These are phyloP conservation scores for Euschistus heros DNA, from an alignment of 1,140 invertebrate genomes.

Conservation along the genomic window DNA sequence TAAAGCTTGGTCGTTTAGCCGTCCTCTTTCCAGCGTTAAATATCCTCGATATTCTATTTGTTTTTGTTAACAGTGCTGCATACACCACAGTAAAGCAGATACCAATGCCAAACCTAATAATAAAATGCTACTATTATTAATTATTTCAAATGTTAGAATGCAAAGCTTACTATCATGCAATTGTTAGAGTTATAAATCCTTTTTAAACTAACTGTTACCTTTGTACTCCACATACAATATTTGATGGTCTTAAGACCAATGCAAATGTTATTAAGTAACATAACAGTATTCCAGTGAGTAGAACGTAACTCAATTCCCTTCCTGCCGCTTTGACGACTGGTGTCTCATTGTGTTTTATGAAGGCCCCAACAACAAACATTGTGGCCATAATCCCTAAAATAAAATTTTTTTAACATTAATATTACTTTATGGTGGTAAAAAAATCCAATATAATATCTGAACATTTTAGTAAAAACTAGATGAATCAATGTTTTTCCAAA, in stretches of 20 bases:
- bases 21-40: constrained; percentile 81
- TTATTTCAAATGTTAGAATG: too few species aligned
- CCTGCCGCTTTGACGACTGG: constrained; percentile 84
- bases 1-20: constrained; percentile 81
- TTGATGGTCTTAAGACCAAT: constrained; percentile 62
- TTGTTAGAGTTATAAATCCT: too few species aligned
- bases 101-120: constrained; percentile 63
- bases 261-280: constrained; percentile 83
- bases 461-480: too few species aligned
- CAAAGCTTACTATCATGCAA: too few species aligned
- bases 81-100: constrained; percentile 88
- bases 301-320: constrained; percentile 75
- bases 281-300: constrained; percentile 76
- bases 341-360: constrained; percentile 67
- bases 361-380: constrained; percentile 50
- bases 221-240: constrained; percentile 66
- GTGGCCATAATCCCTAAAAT: constrained; percentile 56
- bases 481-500: too few species aligned
- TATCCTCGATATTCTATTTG: constrained; percentile 83
- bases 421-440: too few species aligned
- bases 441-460: too few species aligned
- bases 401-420: neutral
- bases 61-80: constrained; percentile 81
- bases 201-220: constrained; percentile 41
- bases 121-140: neutral